Evolutionary conservation across 37 sponge, comb jelly and placozoan genomes (phyloP).

Genomic region (Amphimedon queenslandica): DNA sequence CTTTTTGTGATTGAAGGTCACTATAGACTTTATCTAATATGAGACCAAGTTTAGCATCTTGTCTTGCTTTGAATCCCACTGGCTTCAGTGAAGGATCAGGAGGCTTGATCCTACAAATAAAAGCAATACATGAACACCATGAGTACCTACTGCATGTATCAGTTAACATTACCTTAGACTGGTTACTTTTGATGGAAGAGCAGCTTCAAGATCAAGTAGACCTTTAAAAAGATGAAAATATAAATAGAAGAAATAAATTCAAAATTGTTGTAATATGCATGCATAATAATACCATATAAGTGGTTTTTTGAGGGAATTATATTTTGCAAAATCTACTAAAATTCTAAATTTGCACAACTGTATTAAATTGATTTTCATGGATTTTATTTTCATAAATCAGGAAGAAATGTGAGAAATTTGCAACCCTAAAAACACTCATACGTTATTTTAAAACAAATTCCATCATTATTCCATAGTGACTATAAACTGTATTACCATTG

Average conservation of each 20-base stretch:
- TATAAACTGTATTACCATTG: slow-evolving; percentile 26
- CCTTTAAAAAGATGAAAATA: too few relatives aligned
- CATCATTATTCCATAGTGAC: too few relatives aligned
- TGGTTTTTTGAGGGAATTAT: too few relatives aligned
- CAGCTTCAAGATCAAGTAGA: slow-evolving; percentile 69
- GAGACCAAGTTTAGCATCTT: slow-evolving; percentile 29
- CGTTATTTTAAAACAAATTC: neutral
- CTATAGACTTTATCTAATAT: slow-evolving; percentile 50
- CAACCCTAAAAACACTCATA: neutral
- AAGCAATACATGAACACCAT: neutral
- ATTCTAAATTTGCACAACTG: neutral
- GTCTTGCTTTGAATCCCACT: slow-evolving; percentile 40
- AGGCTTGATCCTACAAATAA: slow-evolving; percentile 13
- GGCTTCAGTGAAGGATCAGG: neutral
- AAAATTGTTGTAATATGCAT: too few relatives aligned
- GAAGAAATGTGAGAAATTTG: too few relatives aligned
- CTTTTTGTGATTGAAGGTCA: slow-evolving; percentile 14
- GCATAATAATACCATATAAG: too few relatives aligned
- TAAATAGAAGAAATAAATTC: too few relatives aligned
- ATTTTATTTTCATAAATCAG: too few relatives aligned
- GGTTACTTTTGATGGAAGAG: slow-evolving; percentile 50
- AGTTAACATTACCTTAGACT: slow-evolving; percentile 40
- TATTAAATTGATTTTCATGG: too few relatives aligned
- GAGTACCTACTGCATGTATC: neutral
- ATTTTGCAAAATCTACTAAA: too few relatives aligned